Conservation (phyloP, 37 sponge, comb jelly and placozoan genomes). For the Haliclona indistincta region DNA sequence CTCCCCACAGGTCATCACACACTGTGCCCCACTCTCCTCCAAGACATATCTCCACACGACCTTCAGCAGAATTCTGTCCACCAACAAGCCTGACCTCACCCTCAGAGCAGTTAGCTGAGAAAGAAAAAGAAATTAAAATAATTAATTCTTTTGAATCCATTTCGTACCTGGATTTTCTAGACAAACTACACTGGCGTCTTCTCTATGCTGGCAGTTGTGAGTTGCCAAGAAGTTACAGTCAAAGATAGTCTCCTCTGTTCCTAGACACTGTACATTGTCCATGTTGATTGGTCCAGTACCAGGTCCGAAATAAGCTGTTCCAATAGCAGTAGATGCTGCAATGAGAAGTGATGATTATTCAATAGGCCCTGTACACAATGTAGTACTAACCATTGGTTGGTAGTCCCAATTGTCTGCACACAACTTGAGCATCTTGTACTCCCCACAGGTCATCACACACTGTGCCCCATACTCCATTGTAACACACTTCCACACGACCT, state of each 20-base stretch:
- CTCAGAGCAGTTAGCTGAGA: no score
- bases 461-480: conserved; percentile 17
- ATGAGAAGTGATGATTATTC: no score
- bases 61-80: background rate
- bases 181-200: conserved; percentile 47
- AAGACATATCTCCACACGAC: background rate
- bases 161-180: no score
- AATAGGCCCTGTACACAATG: no score
- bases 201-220: conserved; percentile 19
- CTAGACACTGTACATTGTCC: conserved; percentile 30
- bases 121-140: no score
- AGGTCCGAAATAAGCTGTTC: background rate
- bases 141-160: no score
- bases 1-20: background rate
- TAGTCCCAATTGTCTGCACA: background rate
- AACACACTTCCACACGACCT: conserved; percentile 24
- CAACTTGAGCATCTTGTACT: background rate
- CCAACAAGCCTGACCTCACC: background rate
- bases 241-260: conserved; percentile 13
- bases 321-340: conserved; percentile 19
- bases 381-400: background rate
- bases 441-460: conserved; percentile 16
- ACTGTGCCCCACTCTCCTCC: background rate
- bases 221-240: background rate
- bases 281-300: conserved; percentile 36